phyloP scores from a whole-genome alignment of 2,888 invertebrate genomes.

The Atrina japonica region DNA sequence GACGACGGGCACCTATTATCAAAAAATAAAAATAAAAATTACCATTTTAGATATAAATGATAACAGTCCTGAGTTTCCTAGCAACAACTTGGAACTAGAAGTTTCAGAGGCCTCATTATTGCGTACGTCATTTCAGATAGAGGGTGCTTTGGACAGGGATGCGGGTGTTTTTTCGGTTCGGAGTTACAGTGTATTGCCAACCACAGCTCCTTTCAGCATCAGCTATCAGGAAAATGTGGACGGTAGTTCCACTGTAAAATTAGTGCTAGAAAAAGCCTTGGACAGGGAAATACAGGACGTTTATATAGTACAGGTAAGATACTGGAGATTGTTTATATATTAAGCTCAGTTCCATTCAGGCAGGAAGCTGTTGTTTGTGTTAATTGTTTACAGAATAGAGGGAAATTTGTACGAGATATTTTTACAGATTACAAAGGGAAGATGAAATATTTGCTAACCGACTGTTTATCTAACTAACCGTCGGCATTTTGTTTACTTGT shows the following conservation, averaged over 20 bases:
- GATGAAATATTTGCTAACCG: no score
- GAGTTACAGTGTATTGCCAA: slow-evolving; percentile 17
- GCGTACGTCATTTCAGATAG: slow-evolving; percentile 51
- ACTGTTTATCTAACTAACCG: no score
- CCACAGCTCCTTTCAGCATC: slow-evolving; percentile 27
- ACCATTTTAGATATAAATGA: slow-evolving; percentile 67
- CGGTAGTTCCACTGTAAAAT: slow-evolving; percentile 30
- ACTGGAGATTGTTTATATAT: no score
- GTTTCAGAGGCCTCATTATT: slow-evolving; percentile 55
- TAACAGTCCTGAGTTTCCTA: slow-evolving; percentile 63
- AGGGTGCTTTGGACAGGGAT: slow-evolving; percentile 57
- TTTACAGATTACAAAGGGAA: no score
- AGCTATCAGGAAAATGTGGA: slow-evolving; percentile 27
- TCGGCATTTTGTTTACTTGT: no score
- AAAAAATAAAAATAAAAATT: slow-evolving; percentile 65
- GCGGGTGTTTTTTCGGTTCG: slow-evolving; percentile 29
- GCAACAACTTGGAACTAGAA: slow-evolving; percentile 38
- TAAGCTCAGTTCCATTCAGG: no score
- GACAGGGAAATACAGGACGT: slow-evolving; percentile 25
- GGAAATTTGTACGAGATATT: no score
- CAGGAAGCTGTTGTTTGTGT: no score
- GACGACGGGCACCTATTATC: slow-evolving; percentile 56
- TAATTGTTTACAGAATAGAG: no score
- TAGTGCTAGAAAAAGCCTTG: slow-evolving; percentile 21
- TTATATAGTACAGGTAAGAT: slow-evolving; percentile 41